Evolutionary conservation across 2,113 vertebrate genomes (phyloP), one percentile per base, ranked within the genome.

Genomic region (Tenrec ecaudatus): DNA sequence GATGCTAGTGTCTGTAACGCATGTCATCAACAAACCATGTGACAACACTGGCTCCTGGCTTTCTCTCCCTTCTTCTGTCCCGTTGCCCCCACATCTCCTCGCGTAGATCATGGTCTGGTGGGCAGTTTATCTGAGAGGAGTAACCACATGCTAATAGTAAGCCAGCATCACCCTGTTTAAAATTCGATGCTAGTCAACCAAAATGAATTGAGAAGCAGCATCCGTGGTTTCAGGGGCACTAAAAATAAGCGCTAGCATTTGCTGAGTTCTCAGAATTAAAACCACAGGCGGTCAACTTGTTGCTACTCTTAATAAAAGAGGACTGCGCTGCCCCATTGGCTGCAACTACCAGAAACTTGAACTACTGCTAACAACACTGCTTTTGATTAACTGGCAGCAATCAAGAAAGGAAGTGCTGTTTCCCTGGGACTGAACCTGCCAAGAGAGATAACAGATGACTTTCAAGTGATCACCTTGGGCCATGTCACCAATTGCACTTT

Each of bases 221-320:
- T 78, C 82, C 83, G 96, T 96, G 96, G 96, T 96, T 95, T 96
- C 88, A 92, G 82, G 83, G 69, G 86, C 58, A 92, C 96, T 96
- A 98, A 98, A 97, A 97, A 95, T 94, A 97, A 77, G 92, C 94
- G 71, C 29, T 22, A 94, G 95, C 89, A 94, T 96, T 97, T 96
- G 97, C 96, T 97, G 96, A 98, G 96, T 97, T 98, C 96, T 97
- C 95, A 98, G 96, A 98, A 98, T 94, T 88, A 93, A 98, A 98
- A 98, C 98, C 98, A 97, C 97, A 97, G 94, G 89, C 95, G 91
- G 92, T 53, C 96, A 97, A 98, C 97, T 97, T 97, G 96, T 96
- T 97, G 97, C 97, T 98, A 93, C 94, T 96, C 75, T 29, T 58
- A 95, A 95, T 97, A 97, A 97, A 97, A 98, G 96, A 97, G 0